Evolutionary conservation across 2,113 vertebrate genomes (phyloP).

Genomic region (Hypocryptadius cinnamomeus): DNA sequence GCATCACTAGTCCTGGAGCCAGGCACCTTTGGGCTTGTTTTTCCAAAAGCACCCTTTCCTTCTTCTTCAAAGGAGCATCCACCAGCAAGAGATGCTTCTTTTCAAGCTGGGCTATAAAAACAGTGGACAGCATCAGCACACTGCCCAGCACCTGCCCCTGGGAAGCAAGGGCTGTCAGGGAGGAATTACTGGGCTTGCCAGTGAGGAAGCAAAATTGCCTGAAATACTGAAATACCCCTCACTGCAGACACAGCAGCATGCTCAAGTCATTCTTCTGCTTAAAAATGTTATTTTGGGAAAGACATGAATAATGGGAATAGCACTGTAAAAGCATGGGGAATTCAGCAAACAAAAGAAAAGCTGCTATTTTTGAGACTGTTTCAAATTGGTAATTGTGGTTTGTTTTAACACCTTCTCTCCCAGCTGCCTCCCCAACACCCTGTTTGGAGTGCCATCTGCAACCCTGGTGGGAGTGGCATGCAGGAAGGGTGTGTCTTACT

Average conservation of each 20-base stretch:
- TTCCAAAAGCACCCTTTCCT: not conserved
- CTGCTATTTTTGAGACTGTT: not conserved
- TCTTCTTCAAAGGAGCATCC: not conserved
- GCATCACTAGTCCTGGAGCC: not conserved
- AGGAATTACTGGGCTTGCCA: not conserved
- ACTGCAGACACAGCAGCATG: not conserved
- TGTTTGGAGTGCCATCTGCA: fast-evolving
- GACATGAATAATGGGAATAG: not conserved
- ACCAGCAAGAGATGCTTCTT: not conserved
- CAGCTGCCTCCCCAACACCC: not conserved
- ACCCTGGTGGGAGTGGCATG: fast-evolving
- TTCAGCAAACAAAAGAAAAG: slow-evolving; percentile 40
- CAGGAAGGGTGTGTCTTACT: not conserved
- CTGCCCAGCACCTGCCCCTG: fast-evolving
- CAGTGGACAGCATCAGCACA: not conserved
- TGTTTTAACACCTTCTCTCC: not conserved
- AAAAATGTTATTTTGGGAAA: slow-evolving; percentile 30
- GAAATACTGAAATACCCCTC: not conserved
- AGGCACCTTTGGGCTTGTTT: not conserved
- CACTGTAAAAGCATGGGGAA: not conserved
- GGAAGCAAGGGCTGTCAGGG: not conserved
- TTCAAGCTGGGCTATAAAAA: not conserved
- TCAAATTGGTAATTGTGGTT: not conserved
- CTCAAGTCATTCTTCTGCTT: not conserved
- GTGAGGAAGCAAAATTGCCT: not conserved